phyloP scores from a whole-genome alignment of 1,140 invertebrate species.

The Mercenaria mercenaria region DNA sequence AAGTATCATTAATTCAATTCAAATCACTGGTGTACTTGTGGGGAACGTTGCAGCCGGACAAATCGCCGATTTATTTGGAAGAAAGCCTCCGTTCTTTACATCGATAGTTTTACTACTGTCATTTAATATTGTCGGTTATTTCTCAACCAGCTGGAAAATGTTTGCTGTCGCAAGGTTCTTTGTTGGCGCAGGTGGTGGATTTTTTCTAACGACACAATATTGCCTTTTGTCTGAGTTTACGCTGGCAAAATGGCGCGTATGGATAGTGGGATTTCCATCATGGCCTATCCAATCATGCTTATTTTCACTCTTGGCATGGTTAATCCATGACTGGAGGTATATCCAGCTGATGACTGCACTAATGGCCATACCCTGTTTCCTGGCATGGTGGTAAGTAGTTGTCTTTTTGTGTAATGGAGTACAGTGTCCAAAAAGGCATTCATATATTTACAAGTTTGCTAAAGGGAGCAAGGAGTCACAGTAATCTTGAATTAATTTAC shows the following conservation, averaged over 20 bases:
- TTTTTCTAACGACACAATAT: conserved; percentile 42
- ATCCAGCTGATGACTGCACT: conserved; percentile 41
- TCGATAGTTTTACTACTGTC: background rate
- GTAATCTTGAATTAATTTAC: no score
- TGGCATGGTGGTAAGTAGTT: conserved; percentile 32
- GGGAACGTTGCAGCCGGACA: conserved; percentile 61
- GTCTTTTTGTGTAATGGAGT: no score
- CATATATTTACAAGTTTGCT: no score
- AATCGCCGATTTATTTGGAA: conserved; percentile 60
- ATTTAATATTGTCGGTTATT: conserved; percentile 36
- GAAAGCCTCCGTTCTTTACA: conserved; percentile 59
- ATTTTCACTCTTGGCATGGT: conserved; percentile 26
- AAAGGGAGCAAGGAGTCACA: no score
- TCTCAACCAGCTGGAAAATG: conserved; percentile 63
- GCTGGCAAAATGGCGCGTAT: conserved; percentile 28
- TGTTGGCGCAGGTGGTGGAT: conserved; percentile 57
- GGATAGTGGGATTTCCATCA: conserved; percentile 47
- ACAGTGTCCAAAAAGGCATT: no score
- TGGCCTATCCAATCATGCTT: conserved; percentile 44
- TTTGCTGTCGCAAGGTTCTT: conserved; percentile 65
- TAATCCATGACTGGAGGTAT: conserved; percentile 42
- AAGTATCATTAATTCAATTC: conserved; percentile 63
- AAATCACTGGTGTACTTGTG: conserved; percentile 64
- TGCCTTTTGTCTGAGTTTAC: conserved; percentile 36
- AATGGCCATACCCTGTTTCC: background rate